Base-by-base conservation (phyloP, 30 jellyfish, hydroid and myxozoan genomes). In the Rhopilema esculentum region DNA sequence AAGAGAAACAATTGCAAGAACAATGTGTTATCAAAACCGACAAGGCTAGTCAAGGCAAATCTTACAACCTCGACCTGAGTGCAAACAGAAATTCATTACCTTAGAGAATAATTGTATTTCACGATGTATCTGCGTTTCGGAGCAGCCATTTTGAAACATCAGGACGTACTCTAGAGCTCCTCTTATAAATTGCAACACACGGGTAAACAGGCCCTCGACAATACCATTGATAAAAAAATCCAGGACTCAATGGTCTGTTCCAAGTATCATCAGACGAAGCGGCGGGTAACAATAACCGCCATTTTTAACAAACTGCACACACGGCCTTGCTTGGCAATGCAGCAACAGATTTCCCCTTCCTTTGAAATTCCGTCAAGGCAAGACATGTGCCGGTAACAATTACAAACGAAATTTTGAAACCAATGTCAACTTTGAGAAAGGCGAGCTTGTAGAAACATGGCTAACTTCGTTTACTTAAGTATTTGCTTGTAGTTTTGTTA, bases 71-170 rank as follows among this genome's bases (percentile, higher is more conserved):
- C n/a, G n/a, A n/a, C n/a, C n/a, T n/a, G n/a, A n/a, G n/a, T 7
- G 72, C 72, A 1, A 63, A 63, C 26, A 63, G n/a, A 67, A 67
- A 67, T 20, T 4, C 33, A 40, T 73, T 73, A 73, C 84, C 84
- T 73, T 25, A 32, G 69, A 62, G 65, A 69, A 70, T 69, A 83
- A 30, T 66, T 22, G 73, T 30, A 86, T 20, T 49, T 69, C 16
- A 64, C 88, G 51, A 80, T 27, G 70, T 33, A 80, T 32, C 90
- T 49, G 40, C 83, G 82, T 18, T 25, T 66, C 25, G 90, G 90
- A 8, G 64, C 90, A 32, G 81, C 90, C 83, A 76, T 76, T 49
- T 73, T 73, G 29, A 23, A 24, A 24, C 19, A 73, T 1, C 69
- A 40, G 57, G 57, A 40, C 12, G 57, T 40, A 12, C 57, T 6